phyloP scores from a whole-genome alignment of 2,888 invertebrate genomes.

The Drosophila mercatorum region DNA sequence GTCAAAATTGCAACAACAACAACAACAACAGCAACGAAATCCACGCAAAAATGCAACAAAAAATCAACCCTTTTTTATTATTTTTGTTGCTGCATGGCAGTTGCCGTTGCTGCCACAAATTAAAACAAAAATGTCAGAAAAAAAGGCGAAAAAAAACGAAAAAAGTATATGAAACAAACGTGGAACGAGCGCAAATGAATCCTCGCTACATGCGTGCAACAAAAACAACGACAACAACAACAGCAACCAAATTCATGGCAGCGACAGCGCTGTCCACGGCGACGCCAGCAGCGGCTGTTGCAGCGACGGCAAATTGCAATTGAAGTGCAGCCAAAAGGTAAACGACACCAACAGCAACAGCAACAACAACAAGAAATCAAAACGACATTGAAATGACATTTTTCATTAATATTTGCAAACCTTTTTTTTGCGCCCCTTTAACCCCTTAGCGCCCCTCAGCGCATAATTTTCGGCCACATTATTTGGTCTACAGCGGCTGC shows the following conservation, averaged over 20 bases:
- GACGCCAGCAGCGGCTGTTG: conserved; percentile 46
- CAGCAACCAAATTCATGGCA: conserved; percentile 38
- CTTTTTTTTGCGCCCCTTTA: conserved; percentile 14
- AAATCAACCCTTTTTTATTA: conserved; percentile 76
- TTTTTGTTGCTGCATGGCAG: conserved; percentile 21
- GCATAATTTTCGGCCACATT: conserved; percentile 35
- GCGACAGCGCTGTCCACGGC: conserved; percentile 31
- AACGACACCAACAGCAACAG: conserved; percentile 78
- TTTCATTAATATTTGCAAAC: conserved; percentile 70
- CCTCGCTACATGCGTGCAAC: conserved; percentile 71
- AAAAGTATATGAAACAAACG: conserved; percentile 36
- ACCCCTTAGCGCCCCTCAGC: not conserved
- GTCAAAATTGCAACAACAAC: conserved; percentile 56
- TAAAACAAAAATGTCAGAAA: conserved; percentile 81
- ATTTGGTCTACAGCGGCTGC: conserved; percentile 14
- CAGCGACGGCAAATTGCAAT: conserved; percentile 64
- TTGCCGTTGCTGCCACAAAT: conserved; percentile 71
- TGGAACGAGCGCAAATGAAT: conserved; percentile 65
- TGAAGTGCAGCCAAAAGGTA: conserved; percentile 81
- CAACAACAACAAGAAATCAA: conserved; percentile 62
- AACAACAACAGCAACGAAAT: conserved; percentile 49
- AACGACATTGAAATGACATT: conserved; percentile 82
- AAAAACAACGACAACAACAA: conserved; percentile 52
- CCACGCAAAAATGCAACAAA: conserved; percentile 55
- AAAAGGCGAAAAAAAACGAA: conserved; percentile 37